Evolutionary conservation across 2,797 vertebrate genomes (phyloP).

Genomic region (Muscicapa comitata): DNA sequence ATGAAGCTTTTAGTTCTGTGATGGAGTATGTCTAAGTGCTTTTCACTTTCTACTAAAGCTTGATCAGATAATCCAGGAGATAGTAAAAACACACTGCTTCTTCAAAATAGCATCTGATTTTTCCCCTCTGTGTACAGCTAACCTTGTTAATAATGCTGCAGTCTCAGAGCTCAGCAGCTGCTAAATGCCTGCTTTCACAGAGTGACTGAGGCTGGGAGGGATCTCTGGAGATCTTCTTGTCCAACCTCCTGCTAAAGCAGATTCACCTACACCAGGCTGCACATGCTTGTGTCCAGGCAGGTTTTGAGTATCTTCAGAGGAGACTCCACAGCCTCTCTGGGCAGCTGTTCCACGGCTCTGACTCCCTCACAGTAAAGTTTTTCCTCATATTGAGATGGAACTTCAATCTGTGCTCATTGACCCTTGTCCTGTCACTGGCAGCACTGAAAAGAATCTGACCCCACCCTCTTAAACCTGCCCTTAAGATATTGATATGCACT

Average conservation of each 20-base stretch:
- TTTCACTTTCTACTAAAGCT: neutral
- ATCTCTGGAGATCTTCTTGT: neutral
- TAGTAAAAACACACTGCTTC: neutral
- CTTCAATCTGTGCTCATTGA: neutral
- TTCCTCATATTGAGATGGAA: neutral
- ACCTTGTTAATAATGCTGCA: neutral
- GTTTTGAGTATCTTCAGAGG: neutral
- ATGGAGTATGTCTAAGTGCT: neutral
- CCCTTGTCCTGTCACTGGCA: neutral
- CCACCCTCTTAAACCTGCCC: neutral
- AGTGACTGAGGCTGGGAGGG: neutral
- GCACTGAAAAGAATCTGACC: neutral
- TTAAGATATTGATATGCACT: neutral
- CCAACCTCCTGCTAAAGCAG: neutral
- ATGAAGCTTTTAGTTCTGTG: neutral
- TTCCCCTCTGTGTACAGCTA: neutral
- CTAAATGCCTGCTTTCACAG: neutral
- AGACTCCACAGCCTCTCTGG: neutral
- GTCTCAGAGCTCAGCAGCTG: neutral
- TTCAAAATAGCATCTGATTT: neutral
- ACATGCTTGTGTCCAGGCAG: neutral
- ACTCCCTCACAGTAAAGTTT: neutral
- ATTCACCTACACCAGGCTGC: neutral
- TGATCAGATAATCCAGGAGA: neutral
- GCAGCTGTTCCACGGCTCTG: neutral